These are phyloP conservation scores for Ceratosolen fusciceps DNA, from an alignment of 1,140 invertebrate species.

Conservation along the genomic window DNA sequence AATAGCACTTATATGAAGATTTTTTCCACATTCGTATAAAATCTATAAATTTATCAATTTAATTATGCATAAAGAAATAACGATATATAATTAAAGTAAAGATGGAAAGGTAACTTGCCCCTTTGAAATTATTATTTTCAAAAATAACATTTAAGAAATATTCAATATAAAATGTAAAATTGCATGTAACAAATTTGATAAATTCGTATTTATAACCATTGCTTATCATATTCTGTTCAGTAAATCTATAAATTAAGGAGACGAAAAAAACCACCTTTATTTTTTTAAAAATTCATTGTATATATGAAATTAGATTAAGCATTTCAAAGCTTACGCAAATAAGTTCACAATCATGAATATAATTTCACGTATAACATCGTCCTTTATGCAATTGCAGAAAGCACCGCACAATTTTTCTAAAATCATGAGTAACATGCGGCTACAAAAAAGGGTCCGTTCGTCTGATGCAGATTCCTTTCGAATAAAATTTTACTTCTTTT, in stretches of 20 bases:
- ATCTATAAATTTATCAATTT: constrained; percentile 49
- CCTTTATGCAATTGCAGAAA: constrained; percentile 53
- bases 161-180: constrained; percentile 51
- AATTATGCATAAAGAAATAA: not conserved
- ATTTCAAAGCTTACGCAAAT: constrained; percentile 52
- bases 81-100: not conserved
- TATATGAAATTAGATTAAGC: too few species aligned
- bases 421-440: constrained; percentile 59
- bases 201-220: constrained; percentile 44
- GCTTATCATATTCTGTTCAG: constrained; percentile 51
- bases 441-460: constrained; percentile 55
- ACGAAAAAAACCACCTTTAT: too few species aligned
- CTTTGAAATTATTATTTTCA: constrained; percentile 53
- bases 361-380: constrained; percentile 50
- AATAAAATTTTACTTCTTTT: constrained; percentile 22
- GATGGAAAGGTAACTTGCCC: constrained; percentile 50
- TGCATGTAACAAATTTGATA: constrained; percentile 52
- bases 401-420: constrained; percentile 57
- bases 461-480: constrained; percentile 50
- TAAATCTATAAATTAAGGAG: constrained; percentile 57
- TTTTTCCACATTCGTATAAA: constrained; percentile 56
- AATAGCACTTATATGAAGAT: constrained; percentile 45
- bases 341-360: constrained; percentile 57
- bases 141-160: constrained; percentile 55
- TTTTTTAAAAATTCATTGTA: too few species aligned